Evolutionary conservation across 2,113 vertebrate genomes (phyloP), one percentile per base, ranked within the genome.

Genomic region (Corydoras sp.): DNA sequence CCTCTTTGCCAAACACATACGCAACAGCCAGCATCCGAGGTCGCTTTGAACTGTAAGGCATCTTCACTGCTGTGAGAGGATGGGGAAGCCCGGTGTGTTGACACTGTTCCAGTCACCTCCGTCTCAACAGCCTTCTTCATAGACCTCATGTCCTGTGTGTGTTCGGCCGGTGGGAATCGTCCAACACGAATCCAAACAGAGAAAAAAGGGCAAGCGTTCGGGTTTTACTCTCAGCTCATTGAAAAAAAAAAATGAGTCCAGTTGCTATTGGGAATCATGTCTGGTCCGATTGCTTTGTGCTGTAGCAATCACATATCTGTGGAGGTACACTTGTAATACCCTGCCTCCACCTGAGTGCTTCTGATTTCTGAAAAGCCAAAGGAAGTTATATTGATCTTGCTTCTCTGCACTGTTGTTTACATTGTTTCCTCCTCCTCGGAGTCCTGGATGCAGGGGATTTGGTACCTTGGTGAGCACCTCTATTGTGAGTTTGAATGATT

Each of bases 281-380:
- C 65, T 13, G 61, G 18, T 65, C 35, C 24, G 55, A 61, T 64
- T 58, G 31, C 32, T 71, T 64, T 35, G 24, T 10, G 2, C 15
- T 59, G 5, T 62, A 61, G 49, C 3, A 31, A n/a, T 48, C 65
- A 66, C 10, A 61, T 62, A 43, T 49, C 51, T 56, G 55, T 35
- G 15, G 54, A 61, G 30, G 50, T 49, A 74, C n/a, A 58, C 64
- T 13, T 54, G 11, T 13, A 63, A 66, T 62, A 32, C 14, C 12
- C 14, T 49, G 60, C 54, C 59, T 54, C 68, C 31, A 63, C 24
- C 61, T 53, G 30, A 49, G 61, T n/a, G 56, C 56, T 69, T 62
- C 24, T 62, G 49, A 62, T 82, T 80, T 78, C 51, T 71, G 81
- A 76, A 85, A 86, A 85, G 69, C 64, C 78, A 78, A 85, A 62